Evolutionary conservation across 2,888 invertebrate genomes (phyloP), one percentile per base, ranked within the genome.

Genomic region (Cosmia trapezina): DNA sequence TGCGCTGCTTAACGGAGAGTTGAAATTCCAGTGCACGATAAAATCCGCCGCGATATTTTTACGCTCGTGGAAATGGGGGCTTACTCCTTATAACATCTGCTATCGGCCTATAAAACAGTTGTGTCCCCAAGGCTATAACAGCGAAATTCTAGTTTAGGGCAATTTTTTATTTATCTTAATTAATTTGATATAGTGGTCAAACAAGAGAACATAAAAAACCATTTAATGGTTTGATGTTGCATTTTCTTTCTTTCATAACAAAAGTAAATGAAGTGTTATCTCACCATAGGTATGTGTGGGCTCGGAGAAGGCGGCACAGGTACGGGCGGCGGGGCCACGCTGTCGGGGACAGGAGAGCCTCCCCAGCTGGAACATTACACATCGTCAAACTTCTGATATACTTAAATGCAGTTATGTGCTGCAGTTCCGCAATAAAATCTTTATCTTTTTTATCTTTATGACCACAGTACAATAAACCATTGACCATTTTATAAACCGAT

Each of bases 311-410:
- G 87, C 19, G 94, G 94, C 28, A 86, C 91, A 4, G 92, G 89
- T 56, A 94, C 94, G 14, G 86, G 89, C 72, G 88, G 73, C 4
- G 89, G 85, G 8, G 73, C 87, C 78, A 80, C 89, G 61, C 87
- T 87, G 65, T 89, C 92, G 53, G 87, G 93, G 7, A 89, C 89
- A 0, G 95, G 95, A 1, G 98, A 98, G 49, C 97, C 97, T 60
- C 97, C 97, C 88, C 97, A 97, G 87, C 97, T 97, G 85, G 47
- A 84, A 62, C 62, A 78, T 37, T 47, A 68, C 28, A 64, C 43
- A 41, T 37, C 1, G 8, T 77, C 4, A 47, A 12, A 54, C 14
- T 45, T 51, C 19, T 41, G 0, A 14, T 56, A 33, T 14, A 51
- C 9, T 45, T 33, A 17, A 17, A 53, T 19, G 28, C 28, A 28